Percentiles rank a stretch among this genome's conserved stretches.
These are phyloP conservation scores for Odobenus rosmarus DNA, from an alignment of 2,113 vertebrate genomes.

Conservation along the genomic window DNA sequence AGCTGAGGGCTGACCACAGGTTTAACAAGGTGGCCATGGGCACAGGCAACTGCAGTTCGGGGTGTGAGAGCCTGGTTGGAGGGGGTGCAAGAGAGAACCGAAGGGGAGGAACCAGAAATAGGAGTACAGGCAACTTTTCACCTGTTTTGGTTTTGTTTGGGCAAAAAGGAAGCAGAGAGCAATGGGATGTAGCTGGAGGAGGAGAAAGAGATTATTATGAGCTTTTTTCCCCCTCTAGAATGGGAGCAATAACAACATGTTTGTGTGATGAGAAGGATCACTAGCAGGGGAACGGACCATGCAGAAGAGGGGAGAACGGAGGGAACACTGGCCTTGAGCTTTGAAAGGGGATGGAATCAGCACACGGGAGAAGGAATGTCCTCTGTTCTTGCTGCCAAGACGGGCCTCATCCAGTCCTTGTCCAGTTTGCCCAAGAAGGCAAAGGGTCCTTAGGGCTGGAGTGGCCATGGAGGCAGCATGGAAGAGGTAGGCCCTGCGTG, in stretches of 20 bases:
- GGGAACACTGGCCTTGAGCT: background rate
- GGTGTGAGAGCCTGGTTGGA: background rate
- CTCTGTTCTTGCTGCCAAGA: background rate
- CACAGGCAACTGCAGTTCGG: background rate
- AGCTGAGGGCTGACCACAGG: background rate
- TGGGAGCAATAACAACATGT: background rate
- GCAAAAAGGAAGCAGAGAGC: background rate
- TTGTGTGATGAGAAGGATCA: background rate
- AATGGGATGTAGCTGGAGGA: background rate
- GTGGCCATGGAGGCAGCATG: background rate
- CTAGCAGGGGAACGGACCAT: background rate
- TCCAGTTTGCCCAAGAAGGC: background rate
- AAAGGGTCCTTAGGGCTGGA: background rate
- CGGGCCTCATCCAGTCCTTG: background rate
- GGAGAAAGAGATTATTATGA: background rate
- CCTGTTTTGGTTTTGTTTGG: background rate
- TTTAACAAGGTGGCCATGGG: rapidly evolving
- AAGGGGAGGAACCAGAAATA: background rate
- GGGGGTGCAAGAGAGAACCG: background rate
- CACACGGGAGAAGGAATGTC: background rate
- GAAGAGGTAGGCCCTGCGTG: background rate
- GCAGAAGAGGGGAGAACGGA: background rate
- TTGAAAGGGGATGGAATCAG: background rate
- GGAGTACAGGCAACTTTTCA: background rate
- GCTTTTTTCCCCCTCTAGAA: background rate